Percentiles rank a stretch among this genome's conserved stretches.
phyloP scores from a whole-genome alignment of 2,113 vertebrate species.

The Anoura caudifer region DNA sequence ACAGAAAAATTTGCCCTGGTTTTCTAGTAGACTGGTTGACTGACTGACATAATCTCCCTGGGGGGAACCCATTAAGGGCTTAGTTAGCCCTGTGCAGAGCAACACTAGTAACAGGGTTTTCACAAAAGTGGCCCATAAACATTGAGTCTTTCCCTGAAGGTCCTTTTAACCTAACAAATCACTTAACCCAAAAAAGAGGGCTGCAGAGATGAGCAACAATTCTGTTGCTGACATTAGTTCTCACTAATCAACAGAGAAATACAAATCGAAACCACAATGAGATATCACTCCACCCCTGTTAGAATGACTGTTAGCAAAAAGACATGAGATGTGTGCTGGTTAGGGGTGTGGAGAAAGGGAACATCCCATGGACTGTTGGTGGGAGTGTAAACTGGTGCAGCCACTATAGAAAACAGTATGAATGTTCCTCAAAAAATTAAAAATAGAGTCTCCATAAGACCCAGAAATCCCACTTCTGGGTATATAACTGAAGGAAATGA shows the following conservation, averaged over 20 bases:
- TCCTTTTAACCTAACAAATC: not conserved
- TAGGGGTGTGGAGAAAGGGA: not conserved
- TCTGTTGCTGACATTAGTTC: not conserved
- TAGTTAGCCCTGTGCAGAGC: not conserved
- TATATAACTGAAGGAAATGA: not conserved
- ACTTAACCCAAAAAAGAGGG: not conserved
- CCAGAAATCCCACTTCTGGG: not conserved
- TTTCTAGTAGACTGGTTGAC: not conserved
- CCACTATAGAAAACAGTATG: not conserved
- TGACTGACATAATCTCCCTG: not conserved
- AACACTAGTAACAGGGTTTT: not conserved
- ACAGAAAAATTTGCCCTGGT: not conserved
- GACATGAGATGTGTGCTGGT: not conserved
- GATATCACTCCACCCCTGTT: not conserved
- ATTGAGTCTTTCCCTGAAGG: not conserved
- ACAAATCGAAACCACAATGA: not conserved
- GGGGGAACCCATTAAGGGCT: not conserved
- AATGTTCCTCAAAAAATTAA: not conserved
- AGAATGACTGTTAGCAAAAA: not conserved
- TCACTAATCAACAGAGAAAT: not conserved
- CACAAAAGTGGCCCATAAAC: not conserved
- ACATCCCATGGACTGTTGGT: too few relatives aligned
- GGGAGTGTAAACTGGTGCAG: not conserved
- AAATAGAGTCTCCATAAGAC: not conserved
- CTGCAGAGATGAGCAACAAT: not conserved